Conservation (phyloP, 2,113 vertebrate species). For the Pionites leucogaster region DNA sequence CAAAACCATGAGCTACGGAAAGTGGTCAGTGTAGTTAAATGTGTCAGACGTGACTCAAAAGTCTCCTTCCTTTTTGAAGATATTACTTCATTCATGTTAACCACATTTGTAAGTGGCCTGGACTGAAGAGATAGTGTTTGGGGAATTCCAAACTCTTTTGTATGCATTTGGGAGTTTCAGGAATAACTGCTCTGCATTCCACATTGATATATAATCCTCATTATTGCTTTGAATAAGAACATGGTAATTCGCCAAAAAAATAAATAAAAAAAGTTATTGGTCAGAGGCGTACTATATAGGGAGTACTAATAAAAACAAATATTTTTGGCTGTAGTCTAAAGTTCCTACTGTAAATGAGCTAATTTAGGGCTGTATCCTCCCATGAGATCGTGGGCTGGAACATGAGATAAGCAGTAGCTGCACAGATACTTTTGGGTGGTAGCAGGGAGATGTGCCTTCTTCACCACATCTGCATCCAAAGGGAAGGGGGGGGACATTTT, state of each 20-base stretch:
- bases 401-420: conserved; percentile 56
- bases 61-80: conserved; percentile 67
- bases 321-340: conserved; percentile 62
- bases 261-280: conserved; percentile 57
- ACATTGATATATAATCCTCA: conserved; percentile 65
- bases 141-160: conserved; percentile 71
- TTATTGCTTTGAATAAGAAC: conserved; percentile 65
- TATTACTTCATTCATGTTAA: conserved; percentile 73
- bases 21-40: conserved; percentile 62
- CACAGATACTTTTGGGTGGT: conserved; percentile 47
- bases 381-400: conserved; percentile 36
- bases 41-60: conserved; percentile 76
- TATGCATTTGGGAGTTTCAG: conserved; percentile 62
- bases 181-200: conserved; percentile 72
- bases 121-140: conserved; percentile 62
- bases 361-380: conserved; percentile 58
- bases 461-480: background rate
- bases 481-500: background rate
- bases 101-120: conserved; percentile 70
- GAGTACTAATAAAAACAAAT: conserved; percentile 56
- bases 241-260: conserved; percentile 55
- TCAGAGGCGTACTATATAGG: conserved; percentile 47
- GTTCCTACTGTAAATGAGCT: conserved; percentile 68
- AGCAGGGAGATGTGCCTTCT: background rate
- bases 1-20: conserved; percentile 44